Evolutionary conservation across 1,140 invertebrate genomes (phyloP).

Genomic region (Ceratoteleas bidentatus): DNA sequence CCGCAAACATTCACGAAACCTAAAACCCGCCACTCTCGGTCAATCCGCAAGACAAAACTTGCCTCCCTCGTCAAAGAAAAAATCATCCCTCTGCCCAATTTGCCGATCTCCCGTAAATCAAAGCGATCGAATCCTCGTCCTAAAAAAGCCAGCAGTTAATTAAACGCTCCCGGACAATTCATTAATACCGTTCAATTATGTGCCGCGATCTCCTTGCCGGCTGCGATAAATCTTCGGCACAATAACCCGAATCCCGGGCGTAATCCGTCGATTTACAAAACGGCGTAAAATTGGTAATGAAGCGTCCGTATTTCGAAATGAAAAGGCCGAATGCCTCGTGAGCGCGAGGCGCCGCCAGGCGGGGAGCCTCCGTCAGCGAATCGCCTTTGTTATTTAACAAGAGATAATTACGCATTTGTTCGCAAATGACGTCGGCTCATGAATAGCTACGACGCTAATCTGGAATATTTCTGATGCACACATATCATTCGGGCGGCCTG

Average conservation of each 20-base stretch:
- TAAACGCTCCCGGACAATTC: constrained; percentile 14
- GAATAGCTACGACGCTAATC: constrained; percentile 63
- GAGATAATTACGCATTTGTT: constrained; percentile 65
- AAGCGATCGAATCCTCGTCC: not conserved
- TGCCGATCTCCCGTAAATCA: too few relatives aligned
- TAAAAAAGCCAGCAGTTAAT: constrained; percentile 25
- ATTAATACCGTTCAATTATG: constrained; percentile 56
- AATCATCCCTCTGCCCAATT: too few relatives aligned
- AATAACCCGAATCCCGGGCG: constrained; percentile 52
- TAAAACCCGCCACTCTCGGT: too few relatives aligned
- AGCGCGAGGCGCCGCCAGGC: constrained; percentile 1
- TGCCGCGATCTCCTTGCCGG: constrained; percentile 43
- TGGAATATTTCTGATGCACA: constrained; percentile 63
- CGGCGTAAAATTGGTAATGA: constrained; percentile 54
- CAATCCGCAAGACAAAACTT: too few relatives aligned
- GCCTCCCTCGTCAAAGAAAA: too few relatives aligned
- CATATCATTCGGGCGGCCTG: constrained; percentile 45
- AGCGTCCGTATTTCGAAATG: constrained; percentile 44
- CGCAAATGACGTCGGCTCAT: constrained; percentile 52
- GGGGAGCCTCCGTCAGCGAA: constrained; percentile 34
- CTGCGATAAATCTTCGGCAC: constrained; percentile 49
- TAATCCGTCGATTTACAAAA: constrained; percentile 62
- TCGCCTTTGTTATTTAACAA: constrained; percentile 62
- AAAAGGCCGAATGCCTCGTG: constrained; percentile 1
- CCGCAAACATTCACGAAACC: too few relatives aligned